Evolutionary conservation across 2,113 vertebrate species (phyloP).

Genomic region (Cyprinodon brontotheroides): DNA sequence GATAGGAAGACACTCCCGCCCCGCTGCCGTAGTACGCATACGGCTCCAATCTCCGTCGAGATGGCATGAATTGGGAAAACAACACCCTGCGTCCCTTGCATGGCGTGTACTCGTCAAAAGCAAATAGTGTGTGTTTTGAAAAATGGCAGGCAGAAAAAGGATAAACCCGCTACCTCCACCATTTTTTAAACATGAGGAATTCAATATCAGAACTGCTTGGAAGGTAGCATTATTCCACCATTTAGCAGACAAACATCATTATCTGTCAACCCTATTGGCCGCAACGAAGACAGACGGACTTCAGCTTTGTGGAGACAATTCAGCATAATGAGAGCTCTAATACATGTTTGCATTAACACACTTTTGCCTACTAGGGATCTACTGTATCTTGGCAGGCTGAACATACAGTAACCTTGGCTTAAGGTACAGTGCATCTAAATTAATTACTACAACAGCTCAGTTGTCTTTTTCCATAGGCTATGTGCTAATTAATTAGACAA

Average conservation of each 20-base stretch:
- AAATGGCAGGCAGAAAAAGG: constrained; percentile 25
- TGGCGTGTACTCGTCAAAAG: constrained; percentile 40
- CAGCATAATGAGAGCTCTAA: constrained; percentile 48
- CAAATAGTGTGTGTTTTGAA: constrained; percentile 41
- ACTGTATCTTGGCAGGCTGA: constrained; percentile 22
- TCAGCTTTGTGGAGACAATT: constrained; percentile 40
- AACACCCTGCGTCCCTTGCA: constrained; percentile 43
- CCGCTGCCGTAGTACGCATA: constrained; percentile 37
- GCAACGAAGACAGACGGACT: constrained; percentile 24
- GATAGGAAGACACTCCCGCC: constrained; percentile 67
- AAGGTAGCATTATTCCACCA: constrained; percentile 31
- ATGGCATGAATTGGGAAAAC: constrained; percentile 45
- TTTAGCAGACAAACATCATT: constrained; percentile 52
- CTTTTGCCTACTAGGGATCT: constrained; percentile 25
- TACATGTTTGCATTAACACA: constrained; percentile 30
- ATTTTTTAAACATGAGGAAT: constrained; percentile 42
- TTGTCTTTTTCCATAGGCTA: constrained; percentile 65
- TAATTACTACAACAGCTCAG: constrained; percentile 59
- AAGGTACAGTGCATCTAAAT: constrained; percentile 45
- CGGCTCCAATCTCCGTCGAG: constrained; percentile 51
- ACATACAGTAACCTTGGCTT: constrained; percentile 62
- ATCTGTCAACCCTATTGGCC: constrained; percentile 47
- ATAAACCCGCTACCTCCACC: constrained; percentile 39
- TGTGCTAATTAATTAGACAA: constrained; percentile 74
- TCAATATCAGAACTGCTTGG: constrained; percentile 32